Evolutionary conservation across 2,113 vertebrate species (phyloP).

Genomic region (Globicephala melas): DNA sequence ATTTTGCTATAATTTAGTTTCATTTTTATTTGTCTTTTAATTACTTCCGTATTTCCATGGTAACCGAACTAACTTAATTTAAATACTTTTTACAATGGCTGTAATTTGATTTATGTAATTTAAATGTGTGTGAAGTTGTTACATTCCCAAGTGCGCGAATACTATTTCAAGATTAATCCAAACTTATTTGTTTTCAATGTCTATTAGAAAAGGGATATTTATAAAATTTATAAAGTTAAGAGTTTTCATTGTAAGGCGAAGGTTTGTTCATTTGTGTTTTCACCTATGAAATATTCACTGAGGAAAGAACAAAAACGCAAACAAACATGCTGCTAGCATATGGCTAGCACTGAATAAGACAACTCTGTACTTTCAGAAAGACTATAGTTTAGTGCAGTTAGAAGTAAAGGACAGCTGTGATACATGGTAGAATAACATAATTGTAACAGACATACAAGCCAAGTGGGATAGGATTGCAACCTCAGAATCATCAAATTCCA

Average conservation of each 20-base stretch:
- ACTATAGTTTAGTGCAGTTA: neutral
- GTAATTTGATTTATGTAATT: neutral
- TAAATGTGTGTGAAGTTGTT: neutral
- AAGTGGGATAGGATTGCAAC: neutral
- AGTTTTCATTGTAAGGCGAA: neutral
- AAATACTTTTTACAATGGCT: neutral
- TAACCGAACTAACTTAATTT: neutral
- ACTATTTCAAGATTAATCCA: neutral
- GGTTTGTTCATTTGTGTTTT: neutral
- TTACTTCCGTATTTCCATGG: neutral
- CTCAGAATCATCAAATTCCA: neutral
- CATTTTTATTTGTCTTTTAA: neutral
- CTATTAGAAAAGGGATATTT: neutral
- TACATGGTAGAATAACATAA: neutral
- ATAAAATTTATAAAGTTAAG: neutral
- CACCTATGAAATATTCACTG: neutral
- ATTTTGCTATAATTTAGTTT: neutral
- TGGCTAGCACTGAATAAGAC: neutral
- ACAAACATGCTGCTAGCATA: neutral
- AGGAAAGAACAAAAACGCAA: neutral
- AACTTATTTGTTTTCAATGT: neutral
- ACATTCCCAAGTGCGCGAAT: neutral
- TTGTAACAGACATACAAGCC: neutral
- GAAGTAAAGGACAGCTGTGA: neutral
- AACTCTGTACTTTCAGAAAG: neutral